A percentile compares a stretch with the other conserved stretches of the same genome.
Conservation (phyloP, 2,888 invertebrate genomes). For the Sarcophaga subvicina region DNA sequence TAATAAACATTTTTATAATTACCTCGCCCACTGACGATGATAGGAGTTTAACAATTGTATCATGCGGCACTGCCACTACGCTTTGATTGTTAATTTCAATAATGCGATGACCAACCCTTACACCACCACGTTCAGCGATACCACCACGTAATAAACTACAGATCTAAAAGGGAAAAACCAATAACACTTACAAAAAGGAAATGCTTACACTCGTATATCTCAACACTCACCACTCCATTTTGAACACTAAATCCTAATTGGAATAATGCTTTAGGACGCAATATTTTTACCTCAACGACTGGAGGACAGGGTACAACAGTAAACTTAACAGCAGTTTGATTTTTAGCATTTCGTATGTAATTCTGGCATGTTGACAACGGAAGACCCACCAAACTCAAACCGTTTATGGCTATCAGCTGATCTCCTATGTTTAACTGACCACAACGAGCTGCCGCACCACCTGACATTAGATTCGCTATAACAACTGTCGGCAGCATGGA, state of each 20-base stretch:
- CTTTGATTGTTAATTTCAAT: conserved; percentile 99
- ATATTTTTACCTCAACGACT: conserved; percentile 99
- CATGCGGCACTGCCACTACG: conserved; percentile 99
- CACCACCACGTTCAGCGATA: conserved; percentile 99
- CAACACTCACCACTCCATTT: conserved; percentile 94
- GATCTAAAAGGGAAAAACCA: conserved; percentile 85
- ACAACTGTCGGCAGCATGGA: conserved; percentile 99
- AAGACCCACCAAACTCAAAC: conserved; percentile 98
- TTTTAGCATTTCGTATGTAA: conserved; percentile 99
- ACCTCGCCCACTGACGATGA: conserved; percentile 99
- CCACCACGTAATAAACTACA: conserved; percentile 98
- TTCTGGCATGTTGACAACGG: conserved; percentile 99
- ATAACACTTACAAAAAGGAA: not conserved
- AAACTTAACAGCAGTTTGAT: conserved; percentile 98
- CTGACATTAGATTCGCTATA: conserved; percentile 97
- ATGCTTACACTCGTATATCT: not conserved
- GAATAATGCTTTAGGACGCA: conserved; percentile 99
- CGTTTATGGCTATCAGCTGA: conserved; percentile 99
- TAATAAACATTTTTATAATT: conserved; percentile 73
- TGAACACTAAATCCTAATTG: conserved; percentile 99
- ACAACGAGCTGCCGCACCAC: conserved; percentile 98
- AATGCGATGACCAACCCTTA: conserved; percentile 98
- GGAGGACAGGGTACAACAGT: conserved; percentile 99
- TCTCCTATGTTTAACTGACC: conserved; percentile 99
- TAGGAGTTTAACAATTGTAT: conserved; percentile 98